phyloP scores from a whole-genome alignment of 2,888 invertebrate species.

The Eilema griseolum region DNA sequence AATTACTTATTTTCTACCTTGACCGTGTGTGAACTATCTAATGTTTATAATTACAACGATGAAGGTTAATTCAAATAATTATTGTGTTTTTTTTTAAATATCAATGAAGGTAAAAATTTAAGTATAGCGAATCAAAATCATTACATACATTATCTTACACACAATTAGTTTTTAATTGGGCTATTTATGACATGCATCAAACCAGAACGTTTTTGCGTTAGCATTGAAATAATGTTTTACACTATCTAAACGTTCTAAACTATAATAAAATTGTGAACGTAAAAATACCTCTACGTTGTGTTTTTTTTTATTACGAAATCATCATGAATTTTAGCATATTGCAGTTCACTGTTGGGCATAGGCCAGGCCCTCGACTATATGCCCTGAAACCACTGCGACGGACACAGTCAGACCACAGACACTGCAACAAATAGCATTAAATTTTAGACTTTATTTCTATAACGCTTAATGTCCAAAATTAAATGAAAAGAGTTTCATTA shows the following conservation, averaged over 20 bases:
- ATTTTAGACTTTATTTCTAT: no score
- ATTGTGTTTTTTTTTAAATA: neutral
- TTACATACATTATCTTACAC: neutral
- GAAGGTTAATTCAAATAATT: slow-evolving; percentile 1
- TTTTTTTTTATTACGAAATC: neutral
- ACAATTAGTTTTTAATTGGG: slow-evolving; percentile 4
- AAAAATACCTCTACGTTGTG: neutral
- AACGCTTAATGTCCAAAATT: no score
- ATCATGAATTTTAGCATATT: no score
- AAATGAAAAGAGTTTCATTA: no score
- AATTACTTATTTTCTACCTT: slow-evolving; percentile 4
- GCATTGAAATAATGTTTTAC: slow-evolving; percentile 11
- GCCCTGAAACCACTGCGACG: no score
- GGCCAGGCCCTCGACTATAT: no score
- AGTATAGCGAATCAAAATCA: neutral
- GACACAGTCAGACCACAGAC: no score
- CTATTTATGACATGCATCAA: neutral
- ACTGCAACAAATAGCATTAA: no score
- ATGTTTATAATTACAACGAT: neutral
- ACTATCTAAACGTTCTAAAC: neutral
- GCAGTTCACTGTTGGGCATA: no score
- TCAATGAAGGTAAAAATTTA: neutral
- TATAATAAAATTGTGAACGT: neutral
- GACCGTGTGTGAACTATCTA: neutral
- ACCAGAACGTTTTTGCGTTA: slow-evolving; percentile 15